Conservation (phyloP, 2,797 vertebrate species). For the Xenopus petersii region DNA sequence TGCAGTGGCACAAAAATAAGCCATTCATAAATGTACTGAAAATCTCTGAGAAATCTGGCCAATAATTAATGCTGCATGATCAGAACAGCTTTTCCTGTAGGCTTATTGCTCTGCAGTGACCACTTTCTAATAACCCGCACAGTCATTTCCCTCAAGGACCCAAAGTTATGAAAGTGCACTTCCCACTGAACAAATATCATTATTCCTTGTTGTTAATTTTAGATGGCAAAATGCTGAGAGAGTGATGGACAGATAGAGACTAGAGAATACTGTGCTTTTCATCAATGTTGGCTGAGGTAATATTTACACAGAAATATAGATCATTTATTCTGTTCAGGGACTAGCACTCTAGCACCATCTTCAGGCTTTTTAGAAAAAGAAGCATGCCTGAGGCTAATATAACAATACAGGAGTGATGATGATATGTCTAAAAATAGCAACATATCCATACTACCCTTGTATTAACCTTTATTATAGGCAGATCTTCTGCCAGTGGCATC, state of each 20-base stretch:
- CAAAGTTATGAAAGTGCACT: conserved; percentile 41
- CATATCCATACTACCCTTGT: no score
- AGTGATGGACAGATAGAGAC: conserved; percentile 55
- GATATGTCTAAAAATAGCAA: no score
- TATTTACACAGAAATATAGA: conserved; percentile 47
- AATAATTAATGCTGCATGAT: neutral
- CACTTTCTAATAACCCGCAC: conserved; percentile 39
- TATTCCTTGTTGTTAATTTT: conserved; percentile 56
- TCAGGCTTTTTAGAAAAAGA: conserved; percentile 39
- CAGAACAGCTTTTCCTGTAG: neutral
- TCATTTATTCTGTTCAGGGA: conserved; percentile 18
- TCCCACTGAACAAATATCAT: conserved; percentile 51
- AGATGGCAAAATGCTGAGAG: conserved; percentile 51
- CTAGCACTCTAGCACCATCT: conserved; percentile 61
- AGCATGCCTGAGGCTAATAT: no score
- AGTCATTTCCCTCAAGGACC: conserved; percentile 45
- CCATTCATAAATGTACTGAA: neutral
- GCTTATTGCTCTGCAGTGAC: neutral
- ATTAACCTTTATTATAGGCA: no score
- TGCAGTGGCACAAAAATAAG: neutral
- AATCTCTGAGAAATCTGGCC: neutral
- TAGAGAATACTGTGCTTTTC: conserved; percentile 50
- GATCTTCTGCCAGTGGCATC: no score
- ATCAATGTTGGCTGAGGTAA: conserved; percentile 53
- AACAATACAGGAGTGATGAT: no score